Evolutionary conservation across 1,140 invertebrate genomes (phyloP).

Genomic region (Probaryconus sp.): DNA sequence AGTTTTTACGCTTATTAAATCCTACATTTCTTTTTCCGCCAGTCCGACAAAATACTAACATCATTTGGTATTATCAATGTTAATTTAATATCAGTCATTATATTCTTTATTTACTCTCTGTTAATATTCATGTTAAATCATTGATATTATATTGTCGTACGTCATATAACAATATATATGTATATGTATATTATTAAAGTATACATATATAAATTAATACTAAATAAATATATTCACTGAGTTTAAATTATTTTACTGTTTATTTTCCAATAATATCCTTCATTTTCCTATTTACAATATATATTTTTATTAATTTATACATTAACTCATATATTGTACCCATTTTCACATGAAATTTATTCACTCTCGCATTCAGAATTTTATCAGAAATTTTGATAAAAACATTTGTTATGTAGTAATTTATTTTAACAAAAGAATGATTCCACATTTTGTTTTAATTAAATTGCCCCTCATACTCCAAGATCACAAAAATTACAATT

Average conservation of each 20-base stretch:
- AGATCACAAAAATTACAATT: no score
- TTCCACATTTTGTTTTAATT: no score
- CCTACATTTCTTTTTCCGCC: conserved; percentile 45
- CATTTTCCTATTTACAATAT: no score
- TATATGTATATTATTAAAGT: conserved; percentile 43
- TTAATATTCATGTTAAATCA: conserved; percentile 69
- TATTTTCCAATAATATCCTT: conserved; percentile 27
- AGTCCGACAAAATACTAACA: conserved; percentile 62
- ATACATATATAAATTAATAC: conserved; percentile 46
- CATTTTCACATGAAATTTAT: no score
- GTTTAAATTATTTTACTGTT: background rate
- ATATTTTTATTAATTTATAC: no score
- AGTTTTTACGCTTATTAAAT: conserved; percentile 8
- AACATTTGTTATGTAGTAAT: no score
- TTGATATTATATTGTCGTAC: conserved; percentile 66
- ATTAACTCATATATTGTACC: no score
- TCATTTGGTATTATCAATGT: conserved; percentile 48
- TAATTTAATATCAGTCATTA: conserved; percentile 68
- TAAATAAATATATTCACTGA: conserved; percentile 59
- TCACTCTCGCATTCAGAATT: no score
- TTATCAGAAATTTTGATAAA: no score
- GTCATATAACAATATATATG: conserved; percentile 47
- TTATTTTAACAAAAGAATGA: no score
- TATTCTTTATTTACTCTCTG: conserved; percentile 71
- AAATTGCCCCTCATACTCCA: no score